Evolutionary conservation across 2,113 vertebrate genomes (phyloP), one percentile per base, ranked within the genome.

Genomic region (Salvator merianae): DNA sequence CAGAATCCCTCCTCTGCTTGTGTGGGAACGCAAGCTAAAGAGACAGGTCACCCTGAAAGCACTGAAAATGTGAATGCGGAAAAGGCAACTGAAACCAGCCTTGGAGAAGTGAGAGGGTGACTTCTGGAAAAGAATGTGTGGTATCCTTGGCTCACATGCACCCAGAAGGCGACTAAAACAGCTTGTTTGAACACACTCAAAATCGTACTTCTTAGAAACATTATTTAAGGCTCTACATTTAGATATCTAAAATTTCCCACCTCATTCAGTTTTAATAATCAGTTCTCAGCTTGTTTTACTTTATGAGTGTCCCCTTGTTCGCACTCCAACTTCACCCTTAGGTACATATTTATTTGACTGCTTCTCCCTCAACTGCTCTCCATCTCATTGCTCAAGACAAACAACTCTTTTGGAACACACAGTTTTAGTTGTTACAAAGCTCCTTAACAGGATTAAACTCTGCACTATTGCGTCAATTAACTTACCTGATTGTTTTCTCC

Each of bases 361-460:
- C 66, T 77, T 2, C 9, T 13, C 4, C 8, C 1, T 38, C 8
- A 24, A 66, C 32, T 40, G 71, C 68, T 84, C 77, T 14, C 47
- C 36, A 77, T 73, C 77, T 85, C 84, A 75, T 76, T 50, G 73
- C 59, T 65, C 53, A 91, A 89, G 75, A 86, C 81, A 92, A 81
- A 81, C 86, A 66, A 87, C 3, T 16, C 20, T 43, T 47, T 20
- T 40, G 78, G 69, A 85, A 63, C 81, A 70, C 71, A 86, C 40
- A 2, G 3, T 68, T 77, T 55, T 50, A 59, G 8, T 47, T 82
- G 86, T 87, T 85, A 74, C 81, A 91, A 68, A 59, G 79, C 18
- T 87, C 91, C 74, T 32, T 90, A 93, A 94, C 7, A 87, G 87
- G 90, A 94, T 79, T 93, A 89, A 77, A 81, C 85, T 90, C 73